These are phyloP conservation scores for Lacanobia oleracea DNA, from an alignment of 2,888 invertebrate species.

Conservation along the genomic window DNA sequence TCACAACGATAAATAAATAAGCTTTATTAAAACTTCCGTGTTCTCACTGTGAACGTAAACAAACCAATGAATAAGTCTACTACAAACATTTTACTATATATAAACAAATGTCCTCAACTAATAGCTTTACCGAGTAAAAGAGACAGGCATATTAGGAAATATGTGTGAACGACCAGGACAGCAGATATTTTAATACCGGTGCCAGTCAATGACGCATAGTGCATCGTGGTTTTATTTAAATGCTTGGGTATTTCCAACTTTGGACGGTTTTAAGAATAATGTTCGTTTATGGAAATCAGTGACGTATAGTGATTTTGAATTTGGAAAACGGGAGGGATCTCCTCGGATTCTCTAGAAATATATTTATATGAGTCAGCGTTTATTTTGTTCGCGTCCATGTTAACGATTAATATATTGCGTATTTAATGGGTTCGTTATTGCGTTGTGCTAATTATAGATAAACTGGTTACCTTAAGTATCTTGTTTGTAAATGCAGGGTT, in stretches of 20 bases:
- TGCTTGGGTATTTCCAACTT: constrained; percentile 41
- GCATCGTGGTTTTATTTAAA: constrained; percentile 31
- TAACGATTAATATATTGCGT: too few relatives aligned
- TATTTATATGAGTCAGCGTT: constrained; percentile 14
- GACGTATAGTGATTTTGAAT: constrained; percentile 34
- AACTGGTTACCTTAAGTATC: neutral
- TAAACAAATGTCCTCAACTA: constrained; percentile 32
- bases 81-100: constrained; percentile 46
- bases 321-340: constrained; percentile 1
- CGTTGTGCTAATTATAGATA: neutral
- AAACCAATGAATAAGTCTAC: constrained; percentile 45
- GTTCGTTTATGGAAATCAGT: constrained; percentile 18
- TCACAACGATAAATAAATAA: constrained; percentile 1
- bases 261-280: constrained; percentile 15
- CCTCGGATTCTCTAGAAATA: constrained; percentile 4
- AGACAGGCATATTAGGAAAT: constrained; percentile 13
- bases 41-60: constrained; percentile 39
- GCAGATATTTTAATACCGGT: constrained; percentile 10
- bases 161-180: constrained; percentile 17
- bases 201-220: constrained; percentile 39
- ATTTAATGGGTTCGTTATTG: neutral
- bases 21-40: constrained; percentile 20
- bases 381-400: neutral
- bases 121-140: constrained; percentile 25
- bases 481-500: neutral